Conservation (phyloP, 2,888 invertebrate species). For the Emesis russula region DNA sequence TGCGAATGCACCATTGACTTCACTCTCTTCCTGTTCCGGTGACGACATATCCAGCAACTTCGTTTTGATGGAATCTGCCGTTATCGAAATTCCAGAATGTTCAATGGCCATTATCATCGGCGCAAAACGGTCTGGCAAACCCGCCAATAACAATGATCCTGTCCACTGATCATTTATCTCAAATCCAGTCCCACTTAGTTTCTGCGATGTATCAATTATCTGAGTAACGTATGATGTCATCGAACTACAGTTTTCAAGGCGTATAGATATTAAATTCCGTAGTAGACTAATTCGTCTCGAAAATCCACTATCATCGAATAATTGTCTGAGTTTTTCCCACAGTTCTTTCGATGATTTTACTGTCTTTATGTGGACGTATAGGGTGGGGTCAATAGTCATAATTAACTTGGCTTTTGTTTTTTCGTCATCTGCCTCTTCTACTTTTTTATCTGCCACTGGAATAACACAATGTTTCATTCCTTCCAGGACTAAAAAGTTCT, state of each 20-base stretch:
- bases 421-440: conserved; percentile 35
- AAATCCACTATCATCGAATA: conserved; percentile 65
- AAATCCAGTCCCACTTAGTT: conserved; percentile 72
- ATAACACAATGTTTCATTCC: not conserved
- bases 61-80: conserved; percentile 29
- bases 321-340: conserved; percentile 66
- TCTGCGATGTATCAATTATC: conserved; percentile 70
- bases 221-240: conserved; percentile 50
- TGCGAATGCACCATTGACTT: conserved; percentile 21
- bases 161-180: conserved; percentile 72
- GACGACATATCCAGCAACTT: conserved; percentile 22
- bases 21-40: conserved; percentile 9
- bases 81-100: not conserved
- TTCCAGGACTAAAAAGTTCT: not conserved
- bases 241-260: conserved; percentile 39
- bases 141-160: conserved; percentile 73
- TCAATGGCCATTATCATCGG: not conserved
- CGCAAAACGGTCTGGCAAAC: conserved; percentile 49
- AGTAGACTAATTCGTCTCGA: conserved; percentile 9
- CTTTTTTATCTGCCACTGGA: not conserved
- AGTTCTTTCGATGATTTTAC: conserved; percentile 37
- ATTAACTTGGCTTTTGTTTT: conserved; percentile 76
- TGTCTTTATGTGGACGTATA: conserved; percentile 75
- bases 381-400: conserved; percentile 72
- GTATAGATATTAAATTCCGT: conserved; percentile 41